Evolutionary conservation across 2,797 vertebrate genomes (phyloP), one percentile per base, ranked within the genome.

Genomic region (Crocidura indochinensis): DNA sequence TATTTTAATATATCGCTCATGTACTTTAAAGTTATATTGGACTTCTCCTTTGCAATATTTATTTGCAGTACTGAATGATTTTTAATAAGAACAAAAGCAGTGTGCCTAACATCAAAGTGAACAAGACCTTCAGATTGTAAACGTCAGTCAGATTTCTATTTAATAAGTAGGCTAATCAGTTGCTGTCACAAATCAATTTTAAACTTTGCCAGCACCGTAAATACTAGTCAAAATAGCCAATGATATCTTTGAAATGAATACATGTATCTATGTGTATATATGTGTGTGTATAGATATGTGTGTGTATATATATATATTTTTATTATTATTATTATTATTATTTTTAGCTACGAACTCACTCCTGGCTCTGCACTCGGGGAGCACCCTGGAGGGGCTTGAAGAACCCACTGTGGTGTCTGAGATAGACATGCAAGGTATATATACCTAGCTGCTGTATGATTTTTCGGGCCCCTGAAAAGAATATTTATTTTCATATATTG

Each of bases 31-130:
- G 47, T 49, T 47, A 81, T 81, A 90, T 92, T 86, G 78, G 38
- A 20, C 8, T 84, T 90, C 38, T 74, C 56, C 78, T 94, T 38
- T 91, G 56, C 92, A 91, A 96, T 72, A 78, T 75, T 87, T 9
- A 75, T 53, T 26, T 83, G 29, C 15, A 82, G 75, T n/a, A 75
- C 26, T 51, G 82, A 22, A 82, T 26, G 2, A 56, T 65, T 26
- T 72, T 88, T 91, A 80, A 82, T 81, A 67, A 38, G 6, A 56
- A 78, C 65, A 10, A 85, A 84, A 86, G 67, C 62, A 80, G 64
- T 9, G 10, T 24, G n/a, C 6, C 62, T 68, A 91, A 62, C 84
- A 85, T 91, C 46, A 53, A 88, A 89, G 12, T 79, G 29, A 60
- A 60, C 56, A 60, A 20, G 83, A 71, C 27, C 60, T 46, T 44